Conservation (phyloP, 2,113 vertebrate species). For the Colinus virginianus region DNA sequence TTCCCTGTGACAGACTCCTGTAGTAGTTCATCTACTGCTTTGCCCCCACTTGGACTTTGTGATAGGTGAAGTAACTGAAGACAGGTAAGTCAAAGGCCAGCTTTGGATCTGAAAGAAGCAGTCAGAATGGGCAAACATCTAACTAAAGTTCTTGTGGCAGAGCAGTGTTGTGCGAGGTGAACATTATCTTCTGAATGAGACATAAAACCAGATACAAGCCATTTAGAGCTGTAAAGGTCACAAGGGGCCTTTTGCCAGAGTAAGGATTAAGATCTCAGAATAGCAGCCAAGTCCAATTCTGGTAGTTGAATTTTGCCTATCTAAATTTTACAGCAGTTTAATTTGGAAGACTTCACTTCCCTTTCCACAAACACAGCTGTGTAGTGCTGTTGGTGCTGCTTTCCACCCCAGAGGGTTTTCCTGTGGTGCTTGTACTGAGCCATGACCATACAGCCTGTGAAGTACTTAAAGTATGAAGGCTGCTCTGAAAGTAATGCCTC, state of each 20-base stretch:
- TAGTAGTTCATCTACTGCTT: neutral
- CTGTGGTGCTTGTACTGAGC: neutral
- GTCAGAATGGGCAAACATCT: neutral
- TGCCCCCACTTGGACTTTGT: neutral
- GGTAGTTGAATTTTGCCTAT: slow-evolving; percentile 48
- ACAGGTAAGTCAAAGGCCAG: neutral
- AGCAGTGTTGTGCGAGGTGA: neutral
- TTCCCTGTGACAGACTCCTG: neutral
- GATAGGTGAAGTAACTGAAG: neutral
- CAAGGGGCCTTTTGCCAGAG: neutral
- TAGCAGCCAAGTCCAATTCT: slow-evolving; percentile 43
- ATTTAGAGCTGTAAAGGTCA: slow-evolving; percentile 3
- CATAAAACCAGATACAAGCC: neutral
- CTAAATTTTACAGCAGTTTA: slow-evolving; percentile 67
- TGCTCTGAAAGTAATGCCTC: neutral
- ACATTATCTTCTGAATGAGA: neutral
- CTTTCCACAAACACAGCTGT: slow-evolving; percentile 45
- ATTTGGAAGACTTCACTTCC: slow-evolving; percentile 62
- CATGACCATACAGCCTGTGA: neutral
- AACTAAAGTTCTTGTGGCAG: neutral
- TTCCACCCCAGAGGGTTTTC: neutral
- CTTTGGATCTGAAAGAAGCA: neutral
- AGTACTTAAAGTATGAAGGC: neutral
- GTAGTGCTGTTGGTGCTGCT: neutral
- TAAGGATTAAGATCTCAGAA: slow-evolving; percentile 21